phyloP scores from a whole-genome alignment of 2,113 vertebrate species.

The Micronisus gabar region DNA sequence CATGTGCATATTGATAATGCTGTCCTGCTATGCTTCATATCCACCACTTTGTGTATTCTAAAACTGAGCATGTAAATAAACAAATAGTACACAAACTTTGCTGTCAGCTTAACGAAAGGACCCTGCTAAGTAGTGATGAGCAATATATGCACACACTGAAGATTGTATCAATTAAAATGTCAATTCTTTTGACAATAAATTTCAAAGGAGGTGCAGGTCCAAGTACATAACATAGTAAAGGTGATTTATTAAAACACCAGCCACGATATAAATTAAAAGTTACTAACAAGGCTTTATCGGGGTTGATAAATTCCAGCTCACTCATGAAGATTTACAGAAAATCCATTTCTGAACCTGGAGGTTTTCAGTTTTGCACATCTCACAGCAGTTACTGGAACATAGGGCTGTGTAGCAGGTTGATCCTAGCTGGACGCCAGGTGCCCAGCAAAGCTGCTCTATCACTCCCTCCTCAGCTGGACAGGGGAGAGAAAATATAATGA shows the following conservation, averaged over 20 bases:
- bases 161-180: neutral
- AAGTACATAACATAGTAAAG: neutral
- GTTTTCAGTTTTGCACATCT: neutral
- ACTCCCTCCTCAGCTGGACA: neutral
- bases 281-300: neutral
- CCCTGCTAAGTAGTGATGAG: neutral
- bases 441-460: neutral
- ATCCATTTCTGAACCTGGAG: neutral
- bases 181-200: neutral
- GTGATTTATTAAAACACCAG: neutral
- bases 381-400: neutral
- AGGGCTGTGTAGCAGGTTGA: neutral
- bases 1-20: neutral
- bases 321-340: neutral
- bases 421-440: neutral
- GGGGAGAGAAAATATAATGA: neutral
- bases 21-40: neutral
- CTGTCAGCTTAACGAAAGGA: neutral
- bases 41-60: neutral
- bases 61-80: neutral
- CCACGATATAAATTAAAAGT: neutral
- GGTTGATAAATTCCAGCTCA: neutral
- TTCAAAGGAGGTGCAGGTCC: neutral
- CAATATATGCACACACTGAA: fast-evolving
- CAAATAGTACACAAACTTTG: neutral